Base-by-base conservation (phyloP, 2,888 invertebrate genomes). In the Lasioglossum leucozonium region DNA sequence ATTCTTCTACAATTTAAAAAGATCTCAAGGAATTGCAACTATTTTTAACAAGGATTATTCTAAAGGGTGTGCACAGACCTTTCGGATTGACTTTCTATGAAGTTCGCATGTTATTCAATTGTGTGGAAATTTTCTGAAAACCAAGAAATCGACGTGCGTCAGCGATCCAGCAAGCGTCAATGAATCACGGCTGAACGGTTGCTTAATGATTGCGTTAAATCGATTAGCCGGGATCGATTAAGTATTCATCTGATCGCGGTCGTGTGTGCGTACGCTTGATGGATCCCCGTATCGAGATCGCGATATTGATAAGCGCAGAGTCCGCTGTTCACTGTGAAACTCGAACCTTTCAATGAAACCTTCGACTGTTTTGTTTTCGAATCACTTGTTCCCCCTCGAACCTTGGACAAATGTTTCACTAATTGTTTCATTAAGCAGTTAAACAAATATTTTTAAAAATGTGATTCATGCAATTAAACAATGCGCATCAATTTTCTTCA, bases 201-300 rank as follows among this genome's bases (percentile, higher is more conserved):
- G 84, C 81, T 79, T 77, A 84, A 87, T 84, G 79, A 81, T 87
- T 86, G 86, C 84, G 79, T 84, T 84, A 84, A 87, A 87, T 87
- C 87, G 81, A 86, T 87, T 87, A 87, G 73, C 74, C 62, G 42
- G 69, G 65, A 62, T 74, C 73, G 82, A 81, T 81, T 78, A 76
- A 86, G 55, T 81, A 76, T 81, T 75, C 72, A 75, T 74, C 72
- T 40, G 77, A 79, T 87, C 79, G 72, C 22, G 67, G 37, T 72
- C 44, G 72, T 65, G 40, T 62, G 77, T 44, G 51, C 67, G 82
- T 65, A 79, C 67, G 75, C 55, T 77, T 79, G 67, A 84, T 74
- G 80, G 85, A 81, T 51, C 71, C 51, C 75, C 76, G 74, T 58
- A 77, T 26, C 51, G 47, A 77, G 80, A 74, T 77, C 62, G 42